phyloP scores from a whole-genome alignment of 2,888 invertebrate genomes.

The Parasteatoda lunata region DNA sequence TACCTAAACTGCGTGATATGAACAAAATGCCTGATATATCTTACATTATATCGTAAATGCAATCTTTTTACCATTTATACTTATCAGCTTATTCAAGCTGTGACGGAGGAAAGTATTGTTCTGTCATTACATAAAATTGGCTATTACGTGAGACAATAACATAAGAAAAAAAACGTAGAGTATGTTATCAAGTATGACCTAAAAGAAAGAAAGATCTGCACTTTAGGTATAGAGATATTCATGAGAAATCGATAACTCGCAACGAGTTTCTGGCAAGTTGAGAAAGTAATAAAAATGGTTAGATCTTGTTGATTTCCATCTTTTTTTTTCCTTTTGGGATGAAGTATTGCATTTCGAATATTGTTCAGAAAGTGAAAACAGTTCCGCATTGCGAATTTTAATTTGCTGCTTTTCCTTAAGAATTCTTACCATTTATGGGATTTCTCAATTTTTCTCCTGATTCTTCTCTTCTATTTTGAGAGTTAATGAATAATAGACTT shows the following conservation, averaged over 20 bases:
- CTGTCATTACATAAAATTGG: not conserved
- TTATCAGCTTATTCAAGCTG: not conserved
- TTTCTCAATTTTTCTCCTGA: too few relatives aligned
- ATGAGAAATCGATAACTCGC: not conserved
- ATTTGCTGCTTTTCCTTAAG: not conserved
- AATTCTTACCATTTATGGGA: not conserved
- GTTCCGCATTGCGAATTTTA: not conserved
- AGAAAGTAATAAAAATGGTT: not conserved
- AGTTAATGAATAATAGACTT: too few relatives aligned
- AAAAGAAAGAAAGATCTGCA: not conserved
- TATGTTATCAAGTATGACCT: not conserved
- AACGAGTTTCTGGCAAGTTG: not conserved
- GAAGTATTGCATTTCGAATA: not conserved
- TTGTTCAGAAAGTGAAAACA: not conserved
- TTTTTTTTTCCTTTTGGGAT: not conserved
- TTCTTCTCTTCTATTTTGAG: too few relatives aligned
- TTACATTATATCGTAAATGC: too few relatives aligned
- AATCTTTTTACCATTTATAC: too few relatives aligned
- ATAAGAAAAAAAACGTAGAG: not conserved
- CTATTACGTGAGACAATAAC: not conserved
- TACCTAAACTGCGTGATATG: too few relatives aligned
- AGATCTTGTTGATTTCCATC: not conserved
- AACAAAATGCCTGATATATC: too few relatives aligned
- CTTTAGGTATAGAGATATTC: not conserved
- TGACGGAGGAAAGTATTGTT: not conserved